Percentiles rank a stretch among this genome's conserved stretches.
Conservation (phyloP, 2,888 invertebrate genomes). For the Halictus quadricinctus region DNA sequence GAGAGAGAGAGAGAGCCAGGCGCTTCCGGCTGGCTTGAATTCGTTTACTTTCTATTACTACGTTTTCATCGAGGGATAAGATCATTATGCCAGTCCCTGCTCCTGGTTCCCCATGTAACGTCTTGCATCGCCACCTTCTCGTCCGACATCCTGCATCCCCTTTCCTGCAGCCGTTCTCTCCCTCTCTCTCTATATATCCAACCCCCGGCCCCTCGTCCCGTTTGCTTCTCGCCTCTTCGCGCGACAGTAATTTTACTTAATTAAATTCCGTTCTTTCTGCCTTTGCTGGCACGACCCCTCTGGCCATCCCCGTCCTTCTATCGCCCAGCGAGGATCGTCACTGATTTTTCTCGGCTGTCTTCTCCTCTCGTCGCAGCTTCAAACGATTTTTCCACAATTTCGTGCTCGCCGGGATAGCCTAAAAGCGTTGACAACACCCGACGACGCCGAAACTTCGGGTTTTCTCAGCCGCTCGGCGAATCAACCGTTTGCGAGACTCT, state of each 20-base stretch:
- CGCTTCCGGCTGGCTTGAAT: conserved; percentile 62
- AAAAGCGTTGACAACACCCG: conserved; percentile 19
- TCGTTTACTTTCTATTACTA: conserved; percentile 80
- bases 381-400: conserved; percentile 65
- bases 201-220: conserved; percentile 20
- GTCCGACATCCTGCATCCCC: conserved; percentile 48
- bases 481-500: conserved; percentile 5
- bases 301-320: conserved; percentile 41
- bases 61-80: conserved; percentile 80
- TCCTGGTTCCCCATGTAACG: conserved; percentile 54
- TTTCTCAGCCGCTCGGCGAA: not conserved
- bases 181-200: not conserved
- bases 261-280: conserved; percentile 82
- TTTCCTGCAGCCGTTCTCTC: conserved; percentile 7
- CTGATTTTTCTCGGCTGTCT: conserved; percentile 66
- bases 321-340: conserved; percentile 49
- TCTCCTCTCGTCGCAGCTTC: conserved; percentile 40
- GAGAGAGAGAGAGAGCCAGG: conserved; percentile 35
- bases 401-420: conserved; percentile 26
- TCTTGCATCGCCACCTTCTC: conserved; percentile 72
- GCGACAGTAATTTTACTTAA: conserved; percentile 82
- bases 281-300: conserved; percentile 68
- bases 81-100: conserved; percentile 75
- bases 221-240: conserved; percentile 66
- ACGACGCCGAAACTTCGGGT: not conserved